Percentiles rank a stretch among this genome's conserved stretches.
phyloP scores from a whole-genome alignment of 1,140 invertebrate species.

The Aphelinus certus region DNA sequence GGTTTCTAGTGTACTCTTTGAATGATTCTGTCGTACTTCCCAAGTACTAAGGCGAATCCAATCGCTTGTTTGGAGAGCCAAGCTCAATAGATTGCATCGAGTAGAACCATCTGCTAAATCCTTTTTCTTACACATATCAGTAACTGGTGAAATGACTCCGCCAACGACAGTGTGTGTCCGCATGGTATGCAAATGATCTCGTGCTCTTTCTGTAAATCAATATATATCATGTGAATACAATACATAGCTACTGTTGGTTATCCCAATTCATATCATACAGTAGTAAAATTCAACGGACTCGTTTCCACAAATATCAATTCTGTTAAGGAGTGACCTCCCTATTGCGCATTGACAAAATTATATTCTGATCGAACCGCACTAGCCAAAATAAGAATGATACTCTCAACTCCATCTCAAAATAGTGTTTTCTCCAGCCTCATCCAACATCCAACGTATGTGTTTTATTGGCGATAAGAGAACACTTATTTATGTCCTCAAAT shows the following conservation, averaged over 20 bases:
- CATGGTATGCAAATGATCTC: slow-evolving; percentile 83
- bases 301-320: too few relatives aligned
- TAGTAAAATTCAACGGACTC: too few relatives aligned
- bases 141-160: slow-evolving; percentile 92
- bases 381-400: too few relatives aligned
- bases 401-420: too few relatives aligned
- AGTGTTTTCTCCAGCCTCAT: too few relatives aligned
- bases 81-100: slow-evolving; percentile 82
- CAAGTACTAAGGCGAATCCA: slow-evolving; percentile 90
- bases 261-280: too few relatives aligned
- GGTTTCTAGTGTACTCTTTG: slow-evolving; percentile 81
- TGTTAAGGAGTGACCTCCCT: too few relatives aligned
- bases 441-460: too few relatives aligned
- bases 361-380: too few relatives aligned
- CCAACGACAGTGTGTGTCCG: slow-evolving; percentile 82
- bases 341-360: too few relatives aligned
- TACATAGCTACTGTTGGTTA: not conserved
- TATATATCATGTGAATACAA: not conserved
- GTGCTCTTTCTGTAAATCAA: slow-evolving; percentile 82
- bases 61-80: slow-evolving; percentile 77
- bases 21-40: slow-evolving; percentile 83
- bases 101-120: slow-evolving; percentile 79
- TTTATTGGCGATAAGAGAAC: too few relatives aligned
- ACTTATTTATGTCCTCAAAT: too few relatives aligned
- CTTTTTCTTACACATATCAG: slow-evolving; percentile 91